Evolutionary conservation across 1,140 invertebrate genomes (phyloP), one percentile per base, ranked within the genome.

Genomic region (Chelonus insularis): DNA sequence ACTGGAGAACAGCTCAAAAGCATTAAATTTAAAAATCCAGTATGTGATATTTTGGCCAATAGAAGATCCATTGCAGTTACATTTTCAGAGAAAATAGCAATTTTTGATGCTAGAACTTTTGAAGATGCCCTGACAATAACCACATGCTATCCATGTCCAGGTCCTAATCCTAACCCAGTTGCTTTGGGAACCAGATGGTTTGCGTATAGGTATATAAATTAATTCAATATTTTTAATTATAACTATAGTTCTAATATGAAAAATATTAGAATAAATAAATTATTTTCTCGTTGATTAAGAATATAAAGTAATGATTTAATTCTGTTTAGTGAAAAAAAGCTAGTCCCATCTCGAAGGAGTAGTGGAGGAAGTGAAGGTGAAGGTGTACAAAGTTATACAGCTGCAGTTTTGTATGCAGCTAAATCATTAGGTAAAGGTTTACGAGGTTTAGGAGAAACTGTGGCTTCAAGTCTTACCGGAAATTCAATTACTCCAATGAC

Each of bases 351-450:
- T 0, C 91, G 92, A 75, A 87, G 93, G 69, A 95, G 93, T 75
- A 91, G 89, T 72, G 95, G 94, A 2, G 95, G 95, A 1, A 90
- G 89, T 76, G 89, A 90, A 76, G 87, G 86, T 71, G 79, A 82
- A 81, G 86, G 87, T 14, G 86, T 91, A 7, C 90, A 93, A 70
- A 97, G 95, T 68, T 98, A 98, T 73, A 96, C 95, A 51, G 95
- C 96, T 0, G 96, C 94, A 0, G 92, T 98, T 45, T 86, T 98
- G 11, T 95, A 96, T 80, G 95, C 95, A 16, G 96, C 96, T 16
- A 98, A 98, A 82, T 95, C 89, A 12, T 79, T 95, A 6, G 91
- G 91, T 21, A 92, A 92, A 75, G 92, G 92, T 5, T 73, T 94
- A 11, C 85, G 90, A 2, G 94, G 95, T 50, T 84, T 99, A 59